These are phyloP conservation scores for Acrocephalus arundinaceus DNA, from an alignment of 2,113 vertebrate genomes.

Conservation along the genomic window DNA sequence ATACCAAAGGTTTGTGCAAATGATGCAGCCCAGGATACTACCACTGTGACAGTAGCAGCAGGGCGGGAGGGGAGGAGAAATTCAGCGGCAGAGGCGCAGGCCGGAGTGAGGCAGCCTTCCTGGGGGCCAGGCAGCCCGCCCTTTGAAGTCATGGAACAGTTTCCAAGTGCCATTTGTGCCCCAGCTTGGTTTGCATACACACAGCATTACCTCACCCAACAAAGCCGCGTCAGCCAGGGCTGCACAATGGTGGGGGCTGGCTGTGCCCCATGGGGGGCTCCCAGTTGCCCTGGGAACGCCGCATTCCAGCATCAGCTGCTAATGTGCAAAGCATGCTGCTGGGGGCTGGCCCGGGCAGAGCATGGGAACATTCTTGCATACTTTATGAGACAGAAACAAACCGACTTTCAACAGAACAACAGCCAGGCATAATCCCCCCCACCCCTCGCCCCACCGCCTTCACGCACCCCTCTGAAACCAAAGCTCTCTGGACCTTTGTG, in stretches of 20 bases:
- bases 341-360: conserved; percentile 44
- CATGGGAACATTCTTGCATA: conserved; percentile 75
- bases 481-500: neutral
- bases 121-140: neutral
- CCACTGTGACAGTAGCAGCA: rapidly evolving
- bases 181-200: conserved; percentile 69
- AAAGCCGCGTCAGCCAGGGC: conserved; percentile 58
- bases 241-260: conserved; percentile 65
- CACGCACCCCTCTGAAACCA: neutral
- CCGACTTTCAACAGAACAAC: conserved; percentile 52
- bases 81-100: neutral
- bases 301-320: conserved; percentile 74
- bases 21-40: neutral
- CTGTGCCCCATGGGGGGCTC: conserved; percentile 58
- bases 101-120: neutral
- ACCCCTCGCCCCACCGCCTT: neutral
- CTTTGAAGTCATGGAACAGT: conserved; percentile 63
- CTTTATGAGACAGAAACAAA: conserved; percentile 66
- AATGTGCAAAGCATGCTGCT: conserved; percentile 64
- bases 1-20: neutral
- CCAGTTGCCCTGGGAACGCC: conserved; percentile 69
- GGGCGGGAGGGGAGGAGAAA: neutral
- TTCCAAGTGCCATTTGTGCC: conserved; percentile 63
- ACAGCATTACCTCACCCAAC: conserved; percentile 73
- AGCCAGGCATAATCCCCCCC: conserved; percentile 41